Evolutionary conservation across 2,113 vertebrate genomes (phyloP).

Genomic region (Paramormyrops kingsleyae): DNA sequence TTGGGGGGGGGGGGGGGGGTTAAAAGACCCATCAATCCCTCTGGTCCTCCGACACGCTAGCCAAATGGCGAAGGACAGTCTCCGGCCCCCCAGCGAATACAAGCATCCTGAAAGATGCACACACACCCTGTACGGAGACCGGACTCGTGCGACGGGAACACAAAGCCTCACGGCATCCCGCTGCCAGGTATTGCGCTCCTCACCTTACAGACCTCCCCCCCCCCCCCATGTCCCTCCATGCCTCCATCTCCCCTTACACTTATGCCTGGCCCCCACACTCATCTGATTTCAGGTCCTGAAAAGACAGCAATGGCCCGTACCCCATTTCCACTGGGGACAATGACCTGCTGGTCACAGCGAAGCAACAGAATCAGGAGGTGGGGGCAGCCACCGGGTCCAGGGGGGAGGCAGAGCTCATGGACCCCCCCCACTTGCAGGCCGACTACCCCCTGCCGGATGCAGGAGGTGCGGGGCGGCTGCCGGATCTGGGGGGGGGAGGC

Average conservation of each 20-base stretch:
- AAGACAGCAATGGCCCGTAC: background rate
- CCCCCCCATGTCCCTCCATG: background rate
- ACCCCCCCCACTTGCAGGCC: background rate
- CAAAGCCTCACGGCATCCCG: constrained; percentile 11
- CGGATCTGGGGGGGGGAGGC: too few species aligned
- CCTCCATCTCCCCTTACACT: background rate
- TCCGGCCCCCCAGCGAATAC: background rate
- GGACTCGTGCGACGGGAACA: background rate
- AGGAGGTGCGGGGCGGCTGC: too few species aligned
- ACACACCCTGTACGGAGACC: background rate
- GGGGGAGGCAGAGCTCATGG: background rate
- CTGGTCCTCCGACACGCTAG: background rate
- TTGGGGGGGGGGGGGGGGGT: background rate
- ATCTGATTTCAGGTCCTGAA: constrained; percentile 6
- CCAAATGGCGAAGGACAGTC: background rate
- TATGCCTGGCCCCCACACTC: background rate
- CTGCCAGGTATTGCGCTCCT: constrained; percentile 27
- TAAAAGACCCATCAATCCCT: background rate
- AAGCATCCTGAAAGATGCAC: background rate
- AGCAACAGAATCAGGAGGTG: background rate
- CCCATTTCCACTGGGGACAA: background rate
- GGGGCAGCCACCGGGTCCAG: too few species aligned
- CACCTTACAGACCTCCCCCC: background rate
- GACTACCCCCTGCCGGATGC: too few species aligned
- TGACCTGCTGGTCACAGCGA: background rate